Percentiles rank a stretch among this genome's conserved stretches.
Evolutionary conservation across 2,797 vertebrate species (phyloP).

Genomic region (Enteromius radiatus): DNA sequence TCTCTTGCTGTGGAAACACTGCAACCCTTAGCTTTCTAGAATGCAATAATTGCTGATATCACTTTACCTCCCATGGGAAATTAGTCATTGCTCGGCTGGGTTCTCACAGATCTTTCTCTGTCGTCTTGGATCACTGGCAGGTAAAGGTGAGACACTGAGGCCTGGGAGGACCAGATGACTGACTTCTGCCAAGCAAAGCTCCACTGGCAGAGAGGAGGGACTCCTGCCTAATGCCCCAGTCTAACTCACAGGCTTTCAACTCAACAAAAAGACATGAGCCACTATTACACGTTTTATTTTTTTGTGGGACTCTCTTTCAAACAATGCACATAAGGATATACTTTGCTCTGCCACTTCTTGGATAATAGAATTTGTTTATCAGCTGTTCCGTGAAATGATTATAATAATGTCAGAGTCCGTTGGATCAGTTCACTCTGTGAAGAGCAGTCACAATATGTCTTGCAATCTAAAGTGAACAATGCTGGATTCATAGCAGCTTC

Average conservation of each 20-base stretch:
- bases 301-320: background rate
- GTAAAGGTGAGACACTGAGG: conserved; percentile 52
- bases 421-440: conserved; percentile 22
- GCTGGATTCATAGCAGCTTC: conserved; percentile 20
- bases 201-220: conserved; percentile 20
- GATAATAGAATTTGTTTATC: conserved; percentile 5
- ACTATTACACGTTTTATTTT: background rate
- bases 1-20: conserved; percentile 35
- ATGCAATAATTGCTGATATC: conserved; percentile 57
- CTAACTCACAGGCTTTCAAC: conserved; percentile 1
- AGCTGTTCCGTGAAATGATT: conserved; percentile 6
- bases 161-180: conserved; percentile 43
- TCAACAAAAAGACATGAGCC: conserved; percentile 23
- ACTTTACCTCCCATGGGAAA: conserved; percentile 63
- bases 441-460: background rate
- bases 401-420: conserved; percentile 7
- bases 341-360: background rate
- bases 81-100: conserved; percentile 40
- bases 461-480: conserved; percentile 17
- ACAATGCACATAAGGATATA: conserved; percentile 14
- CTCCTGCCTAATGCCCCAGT: conserved; percentile 21
- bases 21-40: conserved; percentile 50
- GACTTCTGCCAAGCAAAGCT: conserved; percentile 35
- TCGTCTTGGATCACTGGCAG: conserved; percentile 45
- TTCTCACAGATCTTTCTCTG: conserved; percentile 41